Base-by-base conservation (phyloP, 2,888 invertebrate species). In the Hoplodrina ambigua region DNA sequence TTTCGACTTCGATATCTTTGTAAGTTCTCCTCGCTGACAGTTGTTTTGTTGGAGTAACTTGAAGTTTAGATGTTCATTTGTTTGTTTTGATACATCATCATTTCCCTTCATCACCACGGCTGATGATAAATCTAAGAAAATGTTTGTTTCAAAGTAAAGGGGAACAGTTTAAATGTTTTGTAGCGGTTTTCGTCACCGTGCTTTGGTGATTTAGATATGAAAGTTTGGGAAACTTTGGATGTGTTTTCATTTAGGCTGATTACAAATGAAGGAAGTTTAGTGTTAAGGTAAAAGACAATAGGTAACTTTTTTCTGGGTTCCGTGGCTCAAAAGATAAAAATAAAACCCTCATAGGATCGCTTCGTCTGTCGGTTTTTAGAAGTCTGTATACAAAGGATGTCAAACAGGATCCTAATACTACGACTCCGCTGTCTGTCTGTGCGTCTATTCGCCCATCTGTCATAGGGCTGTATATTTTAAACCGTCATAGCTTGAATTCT, bases 1-100 rank as follows among this genome's bases (percentile, higher is more conserved):
- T 30, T 58, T 19, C 0, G 15, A 1, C 8, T 19, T 0, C 7
- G 4, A 46, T 19, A 56, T 19, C 6, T 60, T 75, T 66, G 72
- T 70, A 52, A 57, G 30, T 56, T 44, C 54, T 61, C 52, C 30
- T 33, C n/a, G 82, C 71, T 64, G 80, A 82, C 87, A 88, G 86
- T 89, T 88, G 89, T 89, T 87, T 88, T 86, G 88, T 88, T 75
- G 75, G 59, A 83, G 81, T 58, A 86, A 88, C 84, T 87, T 85
- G 78, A 86, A 88, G 88, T 89, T 91, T 89, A 88, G 87, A 85
- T 86, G 88, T 90, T 87, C 61, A 88, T 87, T 88, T 87, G 85
- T 86, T 87, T 88, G 88, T 89, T 90, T 83, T 77, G 86, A 87
- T 87, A 87, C 85, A 83, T 72, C 72, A 72, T 75, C 46, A 75